These are phyloP conservation scores for Empis stercorea DNA, from an alignment of 2,888 invertebrate species.

Conservation along the genomic window DNA sequence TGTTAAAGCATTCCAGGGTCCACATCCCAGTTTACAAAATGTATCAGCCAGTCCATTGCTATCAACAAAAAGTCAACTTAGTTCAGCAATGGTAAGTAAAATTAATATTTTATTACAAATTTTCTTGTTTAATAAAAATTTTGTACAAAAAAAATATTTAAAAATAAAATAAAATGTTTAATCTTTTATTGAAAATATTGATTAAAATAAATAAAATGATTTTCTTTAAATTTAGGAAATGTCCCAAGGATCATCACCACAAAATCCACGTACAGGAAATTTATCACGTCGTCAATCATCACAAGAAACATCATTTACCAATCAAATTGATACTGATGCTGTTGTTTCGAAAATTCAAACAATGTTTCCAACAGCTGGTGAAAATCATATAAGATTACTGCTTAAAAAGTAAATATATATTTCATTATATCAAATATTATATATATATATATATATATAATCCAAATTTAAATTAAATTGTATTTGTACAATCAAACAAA, in stretches of 20 bases:
- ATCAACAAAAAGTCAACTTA: slow-evolving; percentile 22
- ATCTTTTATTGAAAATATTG: no score
- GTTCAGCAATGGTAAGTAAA: slow-evolving; percentile 18
- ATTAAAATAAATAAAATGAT: slow-evolving; percentile 1
- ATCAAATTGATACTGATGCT: slow-evolving; percentile 54
- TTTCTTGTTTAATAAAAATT: no score
- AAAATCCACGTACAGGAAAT: slow-evolving; percentile 24
- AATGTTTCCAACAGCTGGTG: slow-evolving; percentile 83
- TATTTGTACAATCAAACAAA: no score
- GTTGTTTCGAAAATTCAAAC: slow-evolving; percentile 68
- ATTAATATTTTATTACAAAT: slow-evolving; percentile 3
- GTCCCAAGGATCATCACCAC: slow-evolving; percentile 29
- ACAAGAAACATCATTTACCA: slow-evolving; percentile 50
- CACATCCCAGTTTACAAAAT: slow-evolving; percentile 27
- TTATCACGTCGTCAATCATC: slow-evolving; percentile 29
- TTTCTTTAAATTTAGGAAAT: slow-evolving; percentile 25
- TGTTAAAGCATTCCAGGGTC: slow-evolving; percentile 46
- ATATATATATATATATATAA: no score
- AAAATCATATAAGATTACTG: slow-evolving; percentile 73
- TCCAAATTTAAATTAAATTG: no score
- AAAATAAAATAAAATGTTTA: no score
- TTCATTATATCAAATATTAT: neutral
- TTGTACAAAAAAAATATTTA: no score
- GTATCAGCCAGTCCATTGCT: slow-evolving; percentile 34
- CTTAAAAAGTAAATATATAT: slow-evolving; percentile 69